Conservation (phyloP, 2,797 vertebrate genomes). For the Brachyrhaphis roseni region DNA sequence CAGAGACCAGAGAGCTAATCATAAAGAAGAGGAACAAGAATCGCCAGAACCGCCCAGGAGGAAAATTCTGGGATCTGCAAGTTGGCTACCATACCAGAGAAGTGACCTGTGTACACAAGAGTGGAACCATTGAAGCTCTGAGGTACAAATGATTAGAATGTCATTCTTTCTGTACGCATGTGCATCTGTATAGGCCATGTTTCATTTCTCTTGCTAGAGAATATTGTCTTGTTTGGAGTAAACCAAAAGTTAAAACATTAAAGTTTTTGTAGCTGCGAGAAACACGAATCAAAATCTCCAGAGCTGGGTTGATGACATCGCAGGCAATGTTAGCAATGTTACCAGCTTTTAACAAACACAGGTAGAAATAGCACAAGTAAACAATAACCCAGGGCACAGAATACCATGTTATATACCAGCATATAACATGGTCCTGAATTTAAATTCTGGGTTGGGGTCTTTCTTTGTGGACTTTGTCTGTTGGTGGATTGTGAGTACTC, state of each 20-base stretch:
- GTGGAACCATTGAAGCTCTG: conserved; percentile 82
- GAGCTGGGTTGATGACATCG: not conserved
- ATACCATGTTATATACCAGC: not conserved
- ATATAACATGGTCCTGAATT: not conserved
- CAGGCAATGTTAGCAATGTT: not conserved
- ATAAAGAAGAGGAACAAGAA: conserved; percentile 94
- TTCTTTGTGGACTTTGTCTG: not conserved
- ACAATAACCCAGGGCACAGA: not conserved
- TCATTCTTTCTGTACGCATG: not conserved
- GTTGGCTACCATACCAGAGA: conserved; percentile 94
- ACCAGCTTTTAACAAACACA: not conserved
- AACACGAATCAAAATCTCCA: not conserved
- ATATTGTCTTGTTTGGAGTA: not conserved
- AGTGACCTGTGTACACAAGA: conserved; percentile 89
- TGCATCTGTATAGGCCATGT: not conserved
- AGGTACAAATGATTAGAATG: conserved; percentile 80
- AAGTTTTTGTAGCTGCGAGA: not conserved
- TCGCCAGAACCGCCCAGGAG: conserved; percentile 91
- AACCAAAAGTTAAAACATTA: not conserved
- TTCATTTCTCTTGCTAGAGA: not conserved
- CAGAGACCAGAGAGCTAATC: conserved; percentile 90
- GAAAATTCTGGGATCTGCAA: conserved; percentile 93
- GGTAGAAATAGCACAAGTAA: not conserved
- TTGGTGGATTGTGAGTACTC: not conserved
- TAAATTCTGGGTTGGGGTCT: not conserved